phyloP scores from a whole-genome alignment of 2,888 invertebrate genomes.

The Xestoiulus laeticollis region DNA sequence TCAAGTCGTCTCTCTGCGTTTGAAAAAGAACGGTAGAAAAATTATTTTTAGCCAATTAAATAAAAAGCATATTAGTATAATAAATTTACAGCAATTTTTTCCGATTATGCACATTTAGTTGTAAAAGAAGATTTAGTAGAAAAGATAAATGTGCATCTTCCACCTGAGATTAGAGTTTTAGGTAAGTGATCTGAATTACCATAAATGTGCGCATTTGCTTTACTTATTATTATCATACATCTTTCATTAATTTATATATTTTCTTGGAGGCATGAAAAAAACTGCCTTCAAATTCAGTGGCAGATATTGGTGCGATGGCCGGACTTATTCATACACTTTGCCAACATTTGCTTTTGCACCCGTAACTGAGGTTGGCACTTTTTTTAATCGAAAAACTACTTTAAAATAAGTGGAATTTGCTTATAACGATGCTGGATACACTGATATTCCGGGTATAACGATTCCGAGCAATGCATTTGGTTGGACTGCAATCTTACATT shows the following conservation, averaged over 20 bases:
- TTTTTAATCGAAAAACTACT: too few species aligned
- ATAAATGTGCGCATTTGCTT: too few species aligned
- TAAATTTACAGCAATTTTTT: neutral
- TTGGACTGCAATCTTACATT: too few species aligned
- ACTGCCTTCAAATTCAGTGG: conserved; percentile 73
- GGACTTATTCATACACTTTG: conserved; percentile 93
- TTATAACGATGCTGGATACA: too few species aligned
- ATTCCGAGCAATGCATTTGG: too few species aligned
- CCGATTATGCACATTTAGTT: conserved; percentile 65
- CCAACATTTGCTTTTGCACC: conserved; percentile 89
- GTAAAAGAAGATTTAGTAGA: conserved; percentile 66
- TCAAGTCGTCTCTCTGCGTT: conserved; percentile 89
- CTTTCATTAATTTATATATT: too few species aligned
- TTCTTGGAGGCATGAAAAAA: too few species aligned
- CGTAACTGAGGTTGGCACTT: conserved; percentile 66
- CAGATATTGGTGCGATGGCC: conserved; percentile 87
- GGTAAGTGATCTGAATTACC: neutral
- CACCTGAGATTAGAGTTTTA: conserved; percentile 67
- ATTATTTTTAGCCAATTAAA: neutral
- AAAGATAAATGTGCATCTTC: conserved; percentile 81
- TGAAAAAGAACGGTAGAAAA: conserved; percentile 71
- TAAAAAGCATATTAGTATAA: neutral
- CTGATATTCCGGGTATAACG: too few species aligned
- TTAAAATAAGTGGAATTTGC: too few species aligned
- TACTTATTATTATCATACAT: too few species aligned